Evolutionary conservation across 1,140 invertebrate genomes (phyloP), one percentile per base, ranked within the genome.

Genomic region (Drosophila pseudoobscura): DNA sequence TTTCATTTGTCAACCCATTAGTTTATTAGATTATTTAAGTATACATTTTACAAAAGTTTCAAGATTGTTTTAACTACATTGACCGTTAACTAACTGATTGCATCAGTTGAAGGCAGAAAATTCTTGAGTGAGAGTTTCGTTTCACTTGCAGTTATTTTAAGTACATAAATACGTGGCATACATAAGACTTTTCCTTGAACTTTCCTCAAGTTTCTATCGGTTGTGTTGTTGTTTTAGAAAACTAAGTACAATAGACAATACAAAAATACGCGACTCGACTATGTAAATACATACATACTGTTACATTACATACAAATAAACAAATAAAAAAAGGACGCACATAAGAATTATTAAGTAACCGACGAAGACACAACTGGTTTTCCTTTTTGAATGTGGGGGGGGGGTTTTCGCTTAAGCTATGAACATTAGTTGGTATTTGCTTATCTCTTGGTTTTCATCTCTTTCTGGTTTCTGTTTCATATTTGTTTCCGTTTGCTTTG

Each of bases 71-170:
- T 83, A 78, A 78, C 79, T 83, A 82, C 79, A 6, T 11, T 62
- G 75, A 61, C 62, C 59, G 58, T 59, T 75, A 51, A 15, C 20
- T 58, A 54, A 70, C 43, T 83, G 80, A 83, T 83, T 74, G 57
- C 45, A 83, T 83, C 80, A 84, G 73, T 75, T 63, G 46, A 84
- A 83, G 80, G 80, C 80, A 84, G 57, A 69, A 54, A 79, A 63
- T 75, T 75, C 61, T 84, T 79, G 60, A 78, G 70, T 68, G 75
- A 71, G 69, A 35, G 31, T 39, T 29, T 46, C 17, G n/a, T 55
- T 44, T 43, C 9, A 7, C 50, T 65, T 47, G 50, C 53, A n/a
- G 20, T 78, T 70, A 46, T 46, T 70, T 80, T 71, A 83, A 83
- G 78, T 83, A 78, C 79, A 46, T 77, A 69, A 54, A 51, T 77